Evolutionary conservation across 2,797 vertebrate genomes (phyloP), one percentile per base, ranked within the genome.

Genomic region (Platalea minor): DNA sequence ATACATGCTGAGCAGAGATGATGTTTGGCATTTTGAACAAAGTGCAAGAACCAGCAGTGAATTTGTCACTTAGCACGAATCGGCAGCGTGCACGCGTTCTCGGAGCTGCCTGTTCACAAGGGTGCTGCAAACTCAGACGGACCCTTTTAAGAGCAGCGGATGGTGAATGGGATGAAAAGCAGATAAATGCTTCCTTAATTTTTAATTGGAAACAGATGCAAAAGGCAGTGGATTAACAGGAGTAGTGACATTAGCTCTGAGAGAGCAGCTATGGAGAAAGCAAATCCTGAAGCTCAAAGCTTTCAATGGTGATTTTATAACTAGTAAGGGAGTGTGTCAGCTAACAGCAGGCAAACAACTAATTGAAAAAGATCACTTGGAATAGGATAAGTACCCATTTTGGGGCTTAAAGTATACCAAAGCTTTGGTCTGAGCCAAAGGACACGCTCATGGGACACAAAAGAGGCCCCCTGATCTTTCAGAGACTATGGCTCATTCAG

Each of bases 191-290:
- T 96, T 87, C 68, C 75, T 85, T 85, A 72, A 53, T 83, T 92
- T 94, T 96, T 91, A 85, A 70, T 89, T 93, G 73, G 72, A 95
- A 94, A 48, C 64, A 77, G 91, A 83, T 80, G n/a, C 45, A 85
- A 79, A 93, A 83, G 43, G 19, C 53, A 78, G 65, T 91, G 64
- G 75, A 93, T 95, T 96, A 94, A 59, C 60, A 82, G 78, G 33
- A 85, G 28, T 26, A 48, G 75, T 80, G 92, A 41, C 60, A 61
- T 51, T 74, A 82, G 56, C 56, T 72, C 46, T n/a, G 39, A 76
- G 73, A 73, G 33, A 76, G 9, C 54, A 89, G 67, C 80, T 82
- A 51, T 2, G 0, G 31, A 74, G 60, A 92, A 89, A 74, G 81
- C 19, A 92, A 87, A 63, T 69, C 3, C 1, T 74, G 64, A 80